Conservation (phyloP, 2,797 vertebrate species). For the Pangasius sanitwongsei region DNA sequence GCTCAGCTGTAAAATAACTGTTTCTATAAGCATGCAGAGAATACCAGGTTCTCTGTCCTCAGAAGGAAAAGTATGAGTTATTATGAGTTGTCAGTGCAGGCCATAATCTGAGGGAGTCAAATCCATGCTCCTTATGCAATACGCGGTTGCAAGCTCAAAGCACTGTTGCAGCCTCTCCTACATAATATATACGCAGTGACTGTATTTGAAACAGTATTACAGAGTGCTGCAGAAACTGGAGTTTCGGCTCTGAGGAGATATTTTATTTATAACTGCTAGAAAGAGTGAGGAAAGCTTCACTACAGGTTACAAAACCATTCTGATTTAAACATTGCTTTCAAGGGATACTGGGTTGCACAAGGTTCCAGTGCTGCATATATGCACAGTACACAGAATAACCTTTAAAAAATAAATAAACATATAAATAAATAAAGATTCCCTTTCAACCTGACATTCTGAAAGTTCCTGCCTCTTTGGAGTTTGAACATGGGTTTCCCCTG, state of each 20-base stretch:
- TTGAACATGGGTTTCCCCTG: not conserved
- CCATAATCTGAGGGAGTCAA: not conserved
- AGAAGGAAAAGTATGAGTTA: not conserved
- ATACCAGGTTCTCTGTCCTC: not conserved
- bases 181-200: not conserved
- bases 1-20: not conserved
- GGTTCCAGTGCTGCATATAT: too few species aligned
- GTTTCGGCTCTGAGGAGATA: not conserved
- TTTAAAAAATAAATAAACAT: not conserved
- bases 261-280: conserved; percentile 23
- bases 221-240: not conserved
- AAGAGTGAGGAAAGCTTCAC: conserved; percentile 8
- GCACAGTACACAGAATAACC: not conserved
- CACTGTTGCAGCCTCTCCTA: not conserved
- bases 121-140: not conserved
- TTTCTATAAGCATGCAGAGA: not conserved
- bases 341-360: not conserved
- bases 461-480: too few species aligned
- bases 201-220: not conserved
- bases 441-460: not conserved
- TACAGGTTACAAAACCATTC: not conserved
- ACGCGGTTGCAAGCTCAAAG: not conserved
- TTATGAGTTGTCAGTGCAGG: not conserved
- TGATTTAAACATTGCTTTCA: not conserved
- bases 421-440: not conserved